These are phyloP conservation scores for Manacus vitellinus DNA, from an alignment of 2,113 vertebrate species.

Conservation along the genomic window DNA sequence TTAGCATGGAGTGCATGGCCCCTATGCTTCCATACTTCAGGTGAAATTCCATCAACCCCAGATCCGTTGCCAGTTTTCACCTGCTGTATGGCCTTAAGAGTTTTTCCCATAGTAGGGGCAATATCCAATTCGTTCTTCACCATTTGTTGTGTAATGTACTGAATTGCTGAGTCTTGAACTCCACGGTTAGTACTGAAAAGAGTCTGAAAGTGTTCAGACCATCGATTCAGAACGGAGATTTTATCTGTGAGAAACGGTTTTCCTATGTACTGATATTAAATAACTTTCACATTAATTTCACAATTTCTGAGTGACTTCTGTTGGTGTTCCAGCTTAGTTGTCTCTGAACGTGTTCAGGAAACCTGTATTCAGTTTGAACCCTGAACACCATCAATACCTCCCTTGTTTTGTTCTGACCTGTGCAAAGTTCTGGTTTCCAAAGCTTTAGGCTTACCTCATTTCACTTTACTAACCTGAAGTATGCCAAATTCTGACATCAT, in stretches of 20 bases:
- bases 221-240: too few relatives aligned
- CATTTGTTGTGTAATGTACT: too few relatives aligned
- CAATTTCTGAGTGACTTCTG: neutral
- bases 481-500: slow-evolving; percentile 41
- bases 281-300: neutral
- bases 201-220: too few relatives aligned
- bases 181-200: too few relatives aligned
- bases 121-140: too few relatives aligned
- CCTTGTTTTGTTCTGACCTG: neutral
- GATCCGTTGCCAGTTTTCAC: too few relatives aligned
- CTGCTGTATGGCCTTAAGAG: too few relatives aligned
- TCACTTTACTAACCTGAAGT: neutral
- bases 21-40: too few relatives aligned
- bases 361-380: neutral
- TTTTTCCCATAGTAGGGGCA: too few relatives aligned
- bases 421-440: neutral
- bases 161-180: too few relatives aligned
- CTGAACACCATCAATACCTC: neutral
- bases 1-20: too few relatives aligned
- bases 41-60: too few relatives aligned
- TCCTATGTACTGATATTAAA: neutral
- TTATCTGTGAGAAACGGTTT: neutral
- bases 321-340: neutral
- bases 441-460: neutral
- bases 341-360: neutral